phyloP scores from a whole-genome alignment of 2,888 invertebrate species.

The Hirtodrosophila duncani region DNA sequence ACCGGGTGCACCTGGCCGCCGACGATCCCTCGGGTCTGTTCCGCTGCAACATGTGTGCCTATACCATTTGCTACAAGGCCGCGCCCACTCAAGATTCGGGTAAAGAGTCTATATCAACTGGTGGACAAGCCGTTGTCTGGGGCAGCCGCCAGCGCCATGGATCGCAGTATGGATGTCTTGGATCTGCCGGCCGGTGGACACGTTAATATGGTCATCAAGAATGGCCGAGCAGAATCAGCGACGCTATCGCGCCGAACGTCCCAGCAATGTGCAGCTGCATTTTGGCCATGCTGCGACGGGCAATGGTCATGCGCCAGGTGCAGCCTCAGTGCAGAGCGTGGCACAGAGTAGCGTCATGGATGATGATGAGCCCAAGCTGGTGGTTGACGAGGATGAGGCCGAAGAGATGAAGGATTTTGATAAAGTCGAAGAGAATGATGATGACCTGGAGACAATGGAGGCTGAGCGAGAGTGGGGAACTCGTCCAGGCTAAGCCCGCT shows the following conservation, averaged over 20 bases:
- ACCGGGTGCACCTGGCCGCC: constrained; percentile 89
- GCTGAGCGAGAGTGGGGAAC: constrained; percentile 4
- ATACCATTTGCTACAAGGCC: constrained; percentile 90
- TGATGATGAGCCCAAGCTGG: constrained; percentile 80
- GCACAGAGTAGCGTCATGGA: constrained; percentile 77
- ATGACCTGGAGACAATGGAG: constrained; percentile 5
- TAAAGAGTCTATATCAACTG: constrained; percentile 83
- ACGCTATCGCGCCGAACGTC: constrained; percentile 92
- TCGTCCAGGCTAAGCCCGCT: too few relatives aligned
- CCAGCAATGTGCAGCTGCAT: constrained; percentile 75
- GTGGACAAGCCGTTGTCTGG: constrained; percentile 74
- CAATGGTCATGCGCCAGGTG: constrained; percentile 1
- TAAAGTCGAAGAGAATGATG: constrained; percentile 36
- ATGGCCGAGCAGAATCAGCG: constrained; percentile 93
- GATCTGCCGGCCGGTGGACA: constrained; percentile 83
- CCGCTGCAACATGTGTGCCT: constrained; percentile 95
- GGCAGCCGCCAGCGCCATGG: too few relatives aligned
- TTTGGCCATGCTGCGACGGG: constrained; percentile 26
- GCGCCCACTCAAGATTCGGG: constrained; percentile 83
- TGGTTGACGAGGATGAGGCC: constrained; percentile 78
- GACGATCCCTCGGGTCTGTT: constrained; percentile 87
- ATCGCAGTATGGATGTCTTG: constrained; percentile 87
- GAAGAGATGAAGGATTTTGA: constrained; percentile 60
- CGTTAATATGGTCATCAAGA: constrained; percentile 92
- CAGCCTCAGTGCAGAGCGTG: too few relatives aligned